A percentile compares a stretch with the other conserved stretches of the same genome.
Conservation (phyloP, 2,797 vertebrate genomes). For the Chelmon rostratus region DNA sequence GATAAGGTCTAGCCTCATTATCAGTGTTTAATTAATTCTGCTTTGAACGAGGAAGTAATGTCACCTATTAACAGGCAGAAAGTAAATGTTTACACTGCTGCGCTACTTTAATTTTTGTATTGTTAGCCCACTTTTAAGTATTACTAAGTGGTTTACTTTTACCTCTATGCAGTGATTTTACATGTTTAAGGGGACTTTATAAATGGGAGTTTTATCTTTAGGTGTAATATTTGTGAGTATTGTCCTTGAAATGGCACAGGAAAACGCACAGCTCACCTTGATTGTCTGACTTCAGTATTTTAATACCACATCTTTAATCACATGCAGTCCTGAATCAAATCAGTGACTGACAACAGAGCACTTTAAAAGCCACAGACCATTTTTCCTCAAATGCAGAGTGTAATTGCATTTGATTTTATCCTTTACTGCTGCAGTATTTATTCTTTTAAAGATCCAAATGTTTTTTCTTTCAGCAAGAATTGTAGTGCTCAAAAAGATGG, state of each 20-base stretch:
- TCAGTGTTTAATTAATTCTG: constrained; percentile 28
- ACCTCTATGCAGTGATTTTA: not conserved
- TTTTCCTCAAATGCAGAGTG: not conserved
- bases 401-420: not conserved
- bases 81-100: not conserved
- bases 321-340: not conserved
- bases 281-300: not conserved
- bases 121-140: not conserved
- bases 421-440: not conserved
- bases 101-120: not conserved
- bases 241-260: not conserved
- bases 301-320: constrained; percentile 1
- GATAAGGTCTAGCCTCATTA: constrained; percentile 21
- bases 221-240: not conserved
- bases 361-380: not conserved
- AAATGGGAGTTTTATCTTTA: not conserved
- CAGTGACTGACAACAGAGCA: constrained; percentile 1
- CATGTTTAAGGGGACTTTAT: not conserved
- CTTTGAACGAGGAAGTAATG: constrained; percentile 1
- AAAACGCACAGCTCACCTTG: not conserved
- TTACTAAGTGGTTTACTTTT: not conserved
- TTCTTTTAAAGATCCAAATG: not conserved
- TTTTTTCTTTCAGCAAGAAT: no score
- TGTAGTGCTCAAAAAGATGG: not conserved
- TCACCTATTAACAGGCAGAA: constrained; percentile 1